Percentiles rank a stretch among this genome's conserved stretches.
Conservation (phyloP, 2,113 vertebrate genomes). For the Datnioides undecimradiatus region DNA sequence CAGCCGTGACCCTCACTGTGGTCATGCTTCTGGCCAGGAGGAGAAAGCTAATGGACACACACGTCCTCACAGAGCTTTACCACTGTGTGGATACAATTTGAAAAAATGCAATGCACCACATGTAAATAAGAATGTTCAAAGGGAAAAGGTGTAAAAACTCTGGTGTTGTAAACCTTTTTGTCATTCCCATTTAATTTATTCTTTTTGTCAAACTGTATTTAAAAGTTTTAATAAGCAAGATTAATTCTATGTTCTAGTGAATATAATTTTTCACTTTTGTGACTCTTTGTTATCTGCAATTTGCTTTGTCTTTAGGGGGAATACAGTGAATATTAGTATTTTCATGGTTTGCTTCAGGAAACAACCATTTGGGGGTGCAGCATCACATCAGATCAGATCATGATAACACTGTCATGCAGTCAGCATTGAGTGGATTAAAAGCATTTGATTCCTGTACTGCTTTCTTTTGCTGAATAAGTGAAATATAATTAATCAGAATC, state of each 20-base stretch:
- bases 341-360: conserved; percentile 1
- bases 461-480: conserved; percentile 7
- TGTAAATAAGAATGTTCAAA: conserved; percentile 29
- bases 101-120: conserved; percentile 5
- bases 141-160: neutral
- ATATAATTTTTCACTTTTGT: neutral
- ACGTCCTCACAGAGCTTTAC: neutral
- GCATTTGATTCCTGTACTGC: neutral
- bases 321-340: neutral
- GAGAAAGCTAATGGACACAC: neutral
- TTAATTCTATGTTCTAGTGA: neutral
- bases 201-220: conserved; percentile 18
- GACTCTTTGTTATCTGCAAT: neutral
- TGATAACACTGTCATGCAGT: neutral
- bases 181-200: conserved; percentile 48
- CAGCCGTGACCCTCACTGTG: neutral
- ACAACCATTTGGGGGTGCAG: conserved; percentile 14
- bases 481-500: conserved; percentile 2
- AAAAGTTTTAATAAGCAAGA: neutral
- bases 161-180: neutral
- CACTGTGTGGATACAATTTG: neutral
- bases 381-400: conserved; percentile 1
- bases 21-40: neutral
- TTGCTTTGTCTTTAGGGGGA: neutral
- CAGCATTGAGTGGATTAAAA: neutral